phyloP scores from a whole-genome alignment of 2,888 invertebrate genomes.

The Lydus trimaculatus region DNA sequence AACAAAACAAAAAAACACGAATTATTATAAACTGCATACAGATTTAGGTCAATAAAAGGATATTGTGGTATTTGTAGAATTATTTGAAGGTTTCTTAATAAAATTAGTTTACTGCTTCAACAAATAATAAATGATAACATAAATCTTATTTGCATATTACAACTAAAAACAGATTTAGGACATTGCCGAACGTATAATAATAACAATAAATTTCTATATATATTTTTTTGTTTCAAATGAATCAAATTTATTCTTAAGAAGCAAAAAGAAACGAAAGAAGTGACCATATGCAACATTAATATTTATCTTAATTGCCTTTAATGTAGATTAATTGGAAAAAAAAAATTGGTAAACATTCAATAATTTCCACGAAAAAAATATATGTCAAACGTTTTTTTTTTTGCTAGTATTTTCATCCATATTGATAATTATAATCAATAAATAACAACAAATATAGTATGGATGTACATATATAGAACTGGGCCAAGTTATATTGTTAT shows the following conservation, averaged over 20 bases:
- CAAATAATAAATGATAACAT: not conserved
- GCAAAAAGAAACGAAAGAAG: not conserved
- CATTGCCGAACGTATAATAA: not conserved
- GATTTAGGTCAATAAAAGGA: constrained; percentile 3
- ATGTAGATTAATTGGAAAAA: not conserved
- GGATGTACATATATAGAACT: not conserved
- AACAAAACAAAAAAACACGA: not conserved
- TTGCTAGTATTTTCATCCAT: not conserved
- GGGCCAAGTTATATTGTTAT: constrained; percentile 2
- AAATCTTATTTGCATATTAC: constrained; percentile 6
- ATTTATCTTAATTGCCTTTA: not conserved
- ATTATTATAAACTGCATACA: not conserved
- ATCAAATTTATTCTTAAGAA: not conserved
- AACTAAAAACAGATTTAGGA: not conserved
- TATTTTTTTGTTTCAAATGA: not conserved
- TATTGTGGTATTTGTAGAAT: not conserved
- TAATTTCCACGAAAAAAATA: not conserved
- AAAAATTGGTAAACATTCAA: not conserved
- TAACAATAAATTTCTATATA: not conserved
- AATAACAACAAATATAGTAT: not conserved
- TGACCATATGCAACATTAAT: not conserved
- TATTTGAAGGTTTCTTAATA: not conserved
- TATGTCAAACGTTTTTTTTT: not conserved
- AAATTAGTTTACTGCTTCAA: not conserved
- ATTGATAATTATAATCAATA: constrained; percentile 3